Percentiles rank a stretch among this genome's conserved stretches.
Conservation (phyloP, 1,140 invertebrate species). For the Agraylea sexmaculata region DNA sequence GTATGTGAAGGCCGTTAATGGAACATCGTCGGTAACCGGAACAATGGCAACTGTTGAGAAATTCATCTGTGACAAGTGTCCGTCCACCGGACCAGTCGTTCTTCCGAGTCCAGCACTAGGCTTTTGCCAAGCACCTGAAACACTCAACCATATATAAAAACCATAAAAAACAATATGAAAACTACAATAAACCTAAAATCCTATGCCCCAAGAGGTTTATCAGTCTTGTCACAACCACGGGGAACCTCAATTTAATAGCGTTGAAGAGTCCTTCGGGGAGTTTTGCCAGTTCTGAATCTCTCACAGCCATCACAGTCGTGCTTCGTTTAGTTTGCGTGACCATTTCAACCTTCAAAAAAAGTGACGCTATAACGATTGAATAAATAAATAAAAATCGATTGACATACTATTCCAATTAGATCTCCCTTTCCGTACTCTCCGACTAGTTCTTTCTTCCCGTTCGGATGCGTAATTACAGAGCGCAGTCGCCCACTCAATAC, state of each 20-base stretch:
- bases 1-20: conserved; percentile 86
- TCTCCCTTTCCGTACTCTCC: conserved; percentile 98
- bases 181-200: conserved; percentile 54
- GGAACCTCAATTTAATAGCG: conserved; percentile 92
- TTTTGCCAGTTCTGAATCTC: conserved; percentile 94
- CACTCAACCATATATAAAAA: conserved; percentile 5
- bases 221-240: conserved; percentile 86
- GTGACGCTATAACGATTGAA: conserved; percentile 6
- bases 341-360: conserved; percentile 69
- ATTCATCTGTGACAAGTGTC: conserved; percentile 73
- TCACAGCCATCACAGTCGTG: conserved; percentile 95
- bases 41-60: conserved; percentile 96
- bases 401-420: conserved; percentile 84
- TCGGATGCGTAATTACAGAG: conserved; percentile 84
- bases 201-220: conserved; percentile 90
- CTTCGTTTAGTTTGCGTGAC: conserved; percentile 87
- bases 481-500: conserved; percentile 92
- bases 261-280: conserved; percentile 95
- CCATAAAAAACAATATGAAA: too few relatives aligned
- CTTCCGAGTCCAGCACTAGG: conserved; percentile 36
- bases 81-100: conserved; percentile 52
- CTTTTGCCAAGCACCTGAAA: conserved; percentile 53
- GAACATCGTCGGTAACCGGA: conserved; percentile 88
- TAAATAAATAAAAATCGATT: conserved; percentile 6
- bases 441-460: conserved; percentile 92